Base-by-base conservation (phyloP, 2,113 vertebrate genomes). In the Crotalus horridus region DNA sequence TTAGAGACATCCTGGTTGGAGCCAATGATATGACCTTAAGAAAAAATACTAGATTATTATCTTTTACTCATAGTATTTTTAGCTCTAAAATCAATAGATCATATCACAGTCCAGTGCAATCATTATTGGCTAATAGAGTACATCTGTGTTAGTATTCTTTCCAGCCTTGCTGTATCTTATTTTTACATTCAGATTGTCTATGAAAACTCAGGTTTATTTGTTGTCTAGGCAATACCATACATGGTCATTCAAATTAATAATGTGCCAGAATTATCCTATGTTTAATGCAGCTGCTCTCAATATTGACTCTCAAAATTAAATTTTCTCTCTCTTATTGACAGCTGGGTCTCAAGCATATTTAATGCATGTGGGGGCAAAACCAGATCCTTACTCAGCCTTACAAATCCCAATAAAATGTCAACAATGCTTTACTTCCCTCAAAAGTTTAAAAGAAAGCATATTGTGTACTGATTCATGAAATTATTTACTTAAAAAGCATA, bases 231-330 rank as follows among this genome's bases (percentile, higher is more conserved):
- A 97, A 98, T 97, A 94, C 97, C 95, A 96, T 97, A 97, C 97
- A 97, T 91, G 96, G 96, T 94, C 95, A 97, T 97, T 98, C 97
- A 97, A 98, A 98, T 98, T 97, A 98, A 98, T 98, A 98, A 98
- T 94, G 96, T 97, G 96, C 94, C 97, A 97, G 97, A 98, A 98
- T 98, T 98, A 97, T 97, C 97, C 96, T 97, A 97, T 95, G 95
- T 95, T 97, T 98, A 98, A 98, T 98, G 97, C 98, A 98, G 97
- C 97, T 98, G 97, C 97, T 96, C 97, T 98, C 97, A 95, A 93
- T 98, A 98, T 98, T 98, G 97, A 98, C 98, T 98, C 96, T 97
- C 97, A 97, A 98, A 98, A 98, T 98, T 98, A 98, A 98, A 98
- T 98, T 98, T 98, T 97, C 97, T 97, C 94, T 92, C 88, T 96